Conservation (phyloP, 2,113 vertebrate genomes). For the Hiodon alosoides region DNA sequence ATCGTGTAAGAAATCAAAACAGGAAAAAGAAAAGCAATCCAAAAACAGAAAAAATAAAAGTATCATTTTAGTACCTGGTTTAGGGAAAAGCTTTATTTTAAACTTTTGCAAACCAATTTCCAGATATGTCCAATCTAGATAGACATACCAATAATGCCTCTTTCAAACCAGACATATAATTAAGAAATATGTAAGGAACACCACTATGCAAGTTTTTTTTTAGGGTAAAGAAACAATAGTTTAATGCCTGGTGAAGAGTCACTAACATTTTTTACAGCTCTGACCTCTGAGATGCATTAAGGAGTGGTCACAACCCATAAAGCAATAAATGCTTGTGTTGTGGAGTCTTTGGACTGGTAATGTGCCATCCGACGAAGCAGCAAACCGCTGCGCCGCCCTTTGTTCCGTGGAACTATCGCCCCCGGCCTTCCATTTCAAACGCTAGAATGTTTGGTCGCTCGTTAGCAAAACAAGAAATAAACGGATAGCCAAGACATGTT, state of each 20-base stretch:
- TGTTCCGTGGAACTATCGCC: constrained; percentile 27
- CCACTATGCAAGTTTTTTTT: background rate
- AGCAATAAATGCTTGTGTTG: constrained; percentile 40
- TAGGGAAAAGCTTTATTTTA: too few species aligned
- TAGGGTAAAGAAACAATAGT: background rate
- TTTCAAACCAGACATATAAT: too few species aligned
- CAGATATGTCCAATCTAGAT: too few species aligned
- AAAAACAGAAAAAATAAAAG: too few species aligned
- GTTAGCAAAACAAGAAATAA: constrained; percentile 30
- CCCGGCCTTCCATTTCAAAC: constrained; percentile 34
- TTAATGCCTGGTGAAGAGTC: background rate
- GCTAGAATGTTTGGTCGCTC: constrained; percentile 35
- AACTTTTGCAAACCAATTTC: too few species aligned
- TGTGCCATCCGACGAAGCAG: constrained; percentile 16
- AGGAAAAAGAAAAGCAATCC: too few species aligned
- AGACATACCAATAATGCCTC: too few species aligned
- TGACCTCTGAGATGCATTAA: constrained; percentile 34
- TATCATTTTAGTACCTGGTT: too few species aligned
- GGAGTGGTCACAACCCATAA: constrained; percentile 36
- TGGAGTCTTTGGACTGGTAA: constrained; percentile 41
- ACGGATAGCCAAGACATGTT: constrained; percentile 44
- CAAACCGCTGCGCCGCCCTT: constrained; percentile 14
- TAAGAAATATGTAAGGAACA: too few species aligned
- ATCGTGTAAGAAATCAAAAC: background rate
- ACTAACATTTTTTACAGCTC: constrained; percentile 21